These are phyloP conservation scores for Chionis minor DNA, from an alignment of 2,113 vertebrate genomes.

Conservation along the genomic window DNA sequence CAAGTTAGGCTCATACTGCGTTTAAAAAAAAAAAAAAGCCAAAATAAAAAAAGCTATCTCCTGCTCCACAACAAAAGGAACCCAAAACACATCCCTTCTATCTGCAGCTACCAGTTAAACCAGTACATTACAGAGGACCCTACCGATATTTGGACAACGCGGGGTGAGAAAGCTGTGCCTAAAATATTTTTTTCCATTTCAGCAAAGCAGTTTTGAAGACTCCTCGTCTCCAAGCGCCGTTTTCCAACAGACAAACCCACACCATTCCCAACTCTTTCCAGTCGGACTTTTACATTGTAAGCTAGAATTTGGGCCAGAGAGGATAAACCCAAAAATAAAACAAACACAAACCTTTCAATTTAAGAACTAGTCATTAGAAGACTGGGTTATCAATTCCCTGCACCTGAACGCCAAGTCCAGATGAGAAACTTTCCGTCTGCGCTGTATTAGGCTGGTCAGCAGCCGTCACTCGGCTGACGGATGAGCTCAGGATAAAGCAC, in stretches of 20 bases:
- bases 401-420: neutral
- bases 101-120: neutral
- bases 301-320: neutral
- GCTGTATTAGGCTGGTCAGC: accelerated
- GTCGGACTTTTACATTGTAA: accelerated
- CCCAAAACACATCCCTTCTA: neutral
- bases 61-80: neutral
- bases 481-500: neutral
- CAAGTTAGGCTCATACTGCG: neutral
- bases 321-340: neutral
- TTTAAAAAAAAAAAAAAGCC: neutral
- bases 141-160: accelerated
- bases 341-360: neutral
- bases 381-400: neutral
- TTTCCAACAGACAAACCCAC: neutral
- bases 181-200: neutral
- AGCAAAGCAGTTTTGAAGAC: neutral
- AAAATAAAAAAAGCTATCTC: too few species aligned
- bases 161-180: neutral
- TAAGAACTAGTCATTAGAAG: neutral
- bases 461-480: neutral
- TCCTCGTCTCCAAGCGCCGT: neutral
- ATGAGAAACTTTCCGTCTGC: neutral
- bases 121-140: neutral
- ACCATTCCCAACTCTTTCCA: neutral